Percentiles rank a stretch among this genome's conserved stretches.
These are phyloP conservation scores for Bicyclus anynana DNA, from an alignment of 1,140 invertebrate genomes.

Conservation along the genomic window DNA sequence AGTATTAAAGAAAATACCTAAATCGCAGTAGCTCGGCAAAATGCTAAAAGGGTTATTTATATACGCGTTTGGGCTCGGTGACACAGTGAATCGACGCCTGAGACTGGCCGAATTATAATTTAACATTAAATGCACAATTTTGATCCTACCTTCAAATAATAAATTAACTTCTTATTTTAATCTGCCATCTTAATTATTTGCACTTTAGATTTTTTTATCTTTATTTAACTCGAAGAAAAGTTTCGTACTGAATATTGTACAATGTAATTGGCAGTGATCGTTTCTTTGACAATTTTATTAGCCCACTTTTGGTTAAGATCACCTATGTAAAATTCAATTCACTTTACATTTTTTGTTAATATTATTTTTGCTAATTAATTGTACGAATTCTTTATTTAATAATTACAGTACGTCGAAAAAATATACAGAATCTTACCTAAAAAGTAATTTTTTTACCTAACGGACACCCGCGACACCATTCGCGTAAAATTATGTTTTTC, in stretches of 20 bases:
- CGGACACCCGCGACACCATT: too few relatives aligned
- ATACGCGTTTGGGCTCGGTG: slow-evolving; percentile 14
- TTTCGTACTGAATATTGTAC: background rate
- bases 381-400: too few relatives aligned
- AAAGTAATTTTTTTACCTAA: too few relatives aligned
- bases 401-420: too few relatives aligned
- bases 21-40: background rate
- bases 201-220: background rate
- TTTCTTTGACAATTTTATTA: background rate
- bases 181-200: slow-evolving; percentile 23
- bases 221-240: background rate
- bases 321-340: background rate
- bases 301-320: background rate
- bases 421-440: too few relatives aligned
- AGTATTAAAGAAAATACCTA: background rate
- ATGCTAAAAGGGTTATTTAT: background rate
- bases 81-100: slow-evolving; percentile 40
- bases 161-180: slow-evolving; percentile 32
- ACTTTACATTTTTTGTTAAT: background rate
- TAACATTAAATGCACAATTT: slow-evolving; percentile 53
- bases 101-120: slow-evolving; percentile 59
- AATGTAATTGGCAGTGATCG: background rate
- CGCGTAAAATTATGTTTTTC: too few relatives aligned
- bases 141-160: slow-evolving; percentile 25
- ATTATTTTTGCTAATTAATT: background rate